Evolutionary conservation across 64 coral and sea anemone genomes (phyloP), one percentile per base, ranked within the genome.

Genomic region (Pachyseris speciosa): DNA sequence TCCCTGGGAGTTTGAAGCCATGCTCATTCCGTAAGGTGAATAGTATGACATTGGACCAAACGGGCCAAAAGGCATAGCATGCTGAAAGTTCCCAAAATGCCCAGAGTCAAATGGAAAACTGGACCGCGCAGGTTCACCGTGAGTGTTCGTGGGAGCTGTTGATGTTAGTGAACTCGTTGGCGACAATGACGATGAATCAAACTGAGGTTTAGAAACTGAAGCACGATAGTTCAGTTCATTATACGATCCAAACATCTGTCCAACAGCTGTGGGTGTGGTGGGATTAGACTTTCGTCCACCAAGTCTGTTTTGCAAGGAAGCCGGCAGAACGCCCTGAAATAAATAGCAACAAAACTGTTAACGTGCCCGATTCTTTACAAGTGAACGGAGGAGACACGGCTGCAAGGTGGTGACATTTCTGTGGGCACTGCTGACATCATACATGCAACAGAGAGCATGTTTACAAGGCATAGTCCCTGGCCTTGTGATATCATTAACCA

Each of bases 221-320:
- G 87, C 28, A 27, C 58, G 53, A 20, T 79, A 78, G 41, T 90
- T 80, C 26, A 75, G n/a, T 17, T 80, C 65, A 67, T 51, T 80
- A 26, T 66, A 90, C 1, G 80, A 61, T 7, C 86, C 10, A 19
- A 81, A 74, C 36, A 87, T 72, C 36, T 78, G 86, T 19, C 69
- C 88, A 30, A 81, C 87, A 19, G 86, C 67, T 48, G 91, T 89
- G 48, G 95, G 95, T 44, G 95, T 97, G 61, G 95, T 72, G n/a
- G 85, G 91, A 19, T 90, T 97, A 24, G 95, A 93, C 38, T 86
- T 88, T 15, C 47, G 76, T 67, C 74, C 84, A 53, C 77, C 86
- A 6, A 91, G 47, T 43, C 86, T 72, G 51, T 58, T 85, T 22
- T 84, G 60, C 29, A 96, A 64, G 17, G 87, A 91, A 60, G 51